Base-by-base conservation (phyloP, 2,797 vertebrate genomes). In the Meda fulgida region DNA sequence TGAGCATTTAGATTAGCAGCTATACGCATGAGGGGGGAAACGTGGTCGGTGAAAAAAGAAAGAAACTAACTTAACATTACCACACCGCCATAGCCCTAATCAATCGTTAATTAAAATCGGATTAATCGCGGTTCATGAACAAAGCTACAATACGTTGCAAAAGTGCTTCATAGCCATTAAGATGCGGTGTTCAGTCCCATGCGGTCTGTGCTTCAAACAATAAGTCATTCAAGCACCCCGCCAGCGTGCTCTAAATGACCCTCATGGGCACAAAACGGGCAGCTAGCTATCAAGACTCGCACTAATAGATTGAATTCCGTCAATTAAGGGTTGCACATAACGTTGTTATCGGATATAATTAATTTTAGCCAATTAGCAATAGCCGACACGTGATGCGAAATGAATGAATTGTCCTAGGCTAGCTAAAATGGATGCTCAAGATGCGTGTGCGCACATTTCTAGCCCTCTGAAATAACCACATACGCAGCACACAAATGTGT, bases 381-480 rank as follows among this genome's bases (percentile, higher is more conserved):
- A 73, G 85, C 82, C 67, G 1, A 67, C 87, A 86, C 87, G 87
- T 89, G 87, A 82, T n/a, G 21, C 18, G 66, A 79, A 88, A 87
- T 89, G 83, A 88, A 89, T 88, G 83, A 83, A 72, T 26, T 70
- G 16, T 58, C 48, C 7, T 40, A 16, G 29, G 53, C 58, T n/a
- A 19, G 86, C 80, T 89, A 90, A 90, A 87, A 89, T 89, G 90
- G 90, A 89, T 82, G 88, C 88, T 89, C 69, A 63, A 51, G 43
- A 55, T 11, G 18, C 7, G 60, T 65, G 18, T 78, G 72, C 72
- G 78, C 78, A 81, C 78, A 81, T 60, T 72, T 31, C 21, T 26
- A 58, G 48, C 63, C 60, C 21, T 36, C 53, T 78, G 53, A 46
- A 46, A 11, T 38, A 58, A 51, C 21, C 31, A 55, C 21, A 75